Conservation (phyloP, 2,113 vertebrate species). For the Crotalus tigris region DNA sequence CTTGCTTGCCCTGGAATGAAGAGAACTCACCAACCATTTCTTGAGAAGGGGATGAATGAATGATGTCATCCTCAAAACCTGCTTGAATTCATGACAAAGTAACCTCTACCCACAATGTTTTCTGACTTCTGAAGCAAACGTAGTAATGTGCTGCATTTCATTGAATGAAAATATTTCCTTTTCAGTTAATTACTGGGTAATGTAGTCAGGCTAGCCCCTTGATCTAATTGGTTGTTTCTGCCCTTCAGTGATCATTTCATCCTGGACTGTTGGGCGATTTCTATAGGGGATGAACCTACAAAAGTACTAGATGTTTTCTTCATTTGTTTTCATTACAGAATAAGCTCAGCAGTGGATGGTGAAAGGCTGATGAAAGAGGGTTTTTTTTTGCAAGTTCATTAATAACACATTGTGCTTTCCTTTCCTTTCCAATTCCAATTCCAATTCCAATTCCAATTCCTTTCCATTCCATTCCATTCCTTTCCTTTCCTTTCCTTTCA, state of each 20-base stretch:
- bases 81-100: not conserved
- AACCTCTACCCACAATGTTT: not conserved
- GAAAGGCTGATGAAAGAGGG: not conserved
- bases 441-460: too few relatives aligned
- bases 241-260: not conserved
- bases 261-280: not conserved
- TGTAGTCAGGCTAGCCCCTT: not conserved
- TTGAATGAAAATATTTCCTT: not conserved
- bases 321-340: not conserved
- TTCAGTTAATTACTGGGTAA: not conserved
- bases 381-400: not conserved
- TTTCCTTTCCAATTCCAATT: not conserved
- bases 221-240: not conserved
- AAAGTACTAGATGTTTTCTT: not conserved
- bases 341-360: not conserved
- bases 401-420: too few relatives aligned
- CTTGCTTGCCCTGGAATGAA: not conserved
- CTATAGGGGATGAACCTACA: not conserved
- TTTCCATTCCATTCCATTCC: too few relatives aligned
- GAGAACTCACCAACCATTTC: not conserved
- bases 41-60: not conserved
- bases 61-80: not conserved
- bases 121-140: not conserved
- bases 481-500: not conserved
- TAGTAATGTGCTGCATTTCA: not conserved